A percentile compares a stretch with the other conserved stretches of the same genome.
Evolutionary conservation across 2,113 vertebrate species (phyloP).

Genomic region (Heterochromis multidens): DNA sequence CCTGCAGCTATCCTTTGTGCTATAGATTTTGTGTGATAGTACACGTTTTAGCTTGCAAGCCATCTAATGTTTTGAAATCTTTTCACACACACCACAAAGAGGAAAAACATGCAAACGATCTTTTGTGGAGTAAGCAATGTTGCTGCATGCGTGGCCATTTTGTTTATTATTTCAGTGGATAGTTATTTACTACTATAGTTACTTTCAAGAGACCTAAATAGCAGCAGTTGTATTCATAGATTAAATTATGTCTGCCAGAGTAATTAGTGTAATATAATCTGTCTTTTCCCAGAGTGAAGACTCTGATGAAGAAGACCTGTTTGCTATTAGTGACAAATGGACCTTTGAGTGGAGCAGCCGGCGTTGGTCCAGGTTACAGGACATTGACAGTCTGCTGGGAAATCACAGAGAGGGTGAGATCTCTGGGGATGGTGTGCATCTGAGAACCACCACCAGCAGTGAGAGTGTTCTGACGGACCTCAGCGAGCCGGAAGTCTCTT

Average conservation of each 20-base stretch:
- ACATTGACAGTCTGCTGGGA: conserved; percentile 85
- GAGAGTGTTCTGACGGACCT: conserved; percentile 95
- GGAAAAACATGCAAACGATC: not conserved
- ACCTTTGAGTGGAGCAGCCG: conserved; percentile 95
- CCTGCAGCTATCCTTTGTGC: not conserved
- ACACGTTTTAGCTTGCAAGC: not conserved
- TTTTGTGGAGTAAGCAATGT: not conserved
- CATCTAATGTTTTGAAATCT: not conserved
- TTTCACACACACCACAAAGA: not conserved
- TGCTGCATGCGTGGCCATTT: not conserved
- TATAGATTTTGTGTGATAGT: not conserved
- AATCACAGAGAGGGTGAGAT: conserved; percentile 77
- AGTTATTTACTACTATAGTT: not conserved
- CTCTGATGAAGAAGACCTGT: conserved; percentile 94
- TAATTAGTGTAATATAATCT: not conserved
- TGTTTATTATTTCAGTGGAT: not conserved
- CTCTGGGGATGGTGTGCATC: conserved; percentile 73
- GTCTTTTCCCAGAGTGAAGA: conserved; percentile 84
- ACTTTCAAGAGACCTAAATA: not conserved
- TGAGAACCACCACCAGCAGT: conserved; percentile 88
- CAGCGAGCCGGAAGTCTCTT: conserved; percentile 89
- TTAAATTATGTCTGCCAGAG: not conserved
- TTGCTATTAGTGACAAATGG: conserved; percentile 97
- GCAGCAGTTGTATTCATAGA: not conserved
- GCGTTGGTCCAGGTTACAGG: conserved; percentile 93